Conservation (phyloP, 2,888 invertebrate genomes). For the Aethes cnicana region DNA sequence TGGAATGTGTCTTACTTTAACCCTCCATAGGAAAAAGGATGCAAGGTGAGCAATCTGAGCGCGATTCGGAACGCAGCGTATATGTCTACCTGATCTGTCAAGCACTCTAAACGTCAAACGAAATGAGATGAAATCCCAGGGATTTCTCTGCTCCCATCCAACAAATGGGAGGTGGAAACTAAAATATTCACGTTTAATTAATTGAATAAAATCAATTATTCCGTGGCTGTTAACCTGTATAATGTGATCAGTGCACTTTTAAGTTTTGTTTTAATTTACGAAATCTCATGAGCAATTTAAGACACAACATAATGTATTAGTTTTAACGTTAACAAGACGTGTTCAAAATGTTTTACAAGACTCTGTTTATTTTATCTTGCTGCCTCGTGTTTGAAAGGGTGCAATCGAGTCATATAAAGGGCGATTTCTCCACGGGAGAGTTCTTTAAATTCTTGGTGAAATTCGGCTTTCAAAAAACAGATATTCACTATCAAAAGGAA, state of each 20-base stretch:
- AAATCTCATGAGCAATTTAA: neutral
- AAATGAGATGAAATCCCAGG: slow-evolving; percentile 6
- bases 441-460: slow-evolving; percentile 96
- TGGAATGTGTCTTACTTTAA: too few species aligned
- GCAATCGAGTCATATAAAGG: slow-evolving; percentile 64
- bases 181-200: slow-evolving; percentile 9
- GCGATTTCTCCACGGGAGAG: slow-evolving; percentile 79
- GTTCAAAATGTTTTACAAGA: slow-evolving; percentile 60
- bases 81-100: slow-evolving; percentile 10
- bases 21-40: too few species aligned
- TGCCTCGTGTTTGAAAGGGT: slow-evolving; percentile 47
- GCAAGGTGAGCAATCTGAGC: too few species aligned
- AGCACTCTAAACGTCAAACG: slow-evolving; percentile 10
- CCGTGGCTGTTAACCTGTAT: neutral
- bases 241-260: neutral
- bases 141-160: slow-evolving; percentile 9
- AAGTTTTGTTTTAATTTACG: neutral
- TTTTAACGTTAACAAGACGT: slow-evolving; percentile 1
- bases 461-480: slow-evolving; percentile 98
- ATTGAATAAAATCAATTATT: neutral
- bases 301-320: slow-evolving; percentile 7
- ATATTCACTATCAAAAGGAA: slow-evolving; percentile 90
- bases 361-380: slow-evolving; percentile 53
- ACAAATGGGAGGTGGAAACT: slow-evolving; percentile 12
- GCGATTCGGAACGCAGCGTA: too few species aligned